Percentiles rank a stretch among this genome's conserved stretches.
Evolutionary conservation across 1,140 invertebrate genomes (phyloP).

Genomic region (Sinella curviseta): DNA sequence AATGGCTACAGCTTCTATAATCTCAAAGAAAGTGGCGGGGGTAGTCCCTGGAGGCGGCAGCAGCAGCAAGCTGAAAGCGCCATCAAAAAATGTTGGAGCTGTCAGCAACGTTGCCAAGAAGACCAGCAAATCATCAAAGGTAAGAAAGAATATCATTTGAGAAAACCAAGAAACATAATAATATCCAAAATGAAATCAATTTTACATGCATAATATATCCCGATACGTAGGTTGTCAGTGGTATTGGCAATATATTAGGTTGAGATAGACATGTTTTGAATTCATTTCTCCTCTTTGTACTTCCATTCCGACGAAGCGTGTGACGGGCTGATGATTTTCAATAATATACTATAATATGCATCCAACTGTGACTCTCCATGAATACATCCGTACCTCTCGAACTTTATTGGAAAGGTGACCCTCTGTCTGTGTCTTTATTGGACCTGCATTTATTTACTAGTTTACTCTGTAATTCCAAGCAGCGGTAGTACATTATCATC

Average conservation of each 20-base stretch:
- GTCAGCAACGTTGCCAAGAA: neutral
- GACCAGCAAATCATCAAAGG: neutral
- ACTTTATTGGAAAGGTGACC: neutral
- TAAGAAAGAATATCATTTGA: neutral
- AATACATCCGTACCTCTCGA: neutral
- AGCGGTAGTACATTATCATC: neutral
- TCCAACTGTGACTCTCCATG: no score
- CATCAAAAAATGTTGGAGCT: neutral
- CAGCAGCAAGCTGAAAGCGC: neutral
- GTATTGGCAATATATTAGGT: neutral
- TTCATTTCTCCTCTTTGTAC: no score
- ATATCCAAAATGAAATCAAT: neutral
- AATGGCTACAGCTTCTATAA: neutral
- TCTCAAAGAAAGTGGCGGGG: neutral
- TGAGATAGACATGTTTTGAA: no score
- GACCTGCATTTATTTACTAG: no score
- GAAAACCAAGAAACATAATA: neutral
- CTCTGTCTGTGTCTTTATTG: no score
- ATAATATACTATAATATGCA: neutral
- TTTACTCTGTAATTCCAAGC: neutral
- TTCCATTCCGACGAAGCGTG: neutral
- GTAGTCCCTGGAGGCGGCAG: no score
- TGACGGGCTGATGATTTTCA: neutral
- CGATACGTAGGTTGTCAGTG: neutral
- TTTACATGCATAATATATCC: neutral